Conservation (phyloP, 2,888 invertebrate genomes). For the Diploptera punctata region DNA sequence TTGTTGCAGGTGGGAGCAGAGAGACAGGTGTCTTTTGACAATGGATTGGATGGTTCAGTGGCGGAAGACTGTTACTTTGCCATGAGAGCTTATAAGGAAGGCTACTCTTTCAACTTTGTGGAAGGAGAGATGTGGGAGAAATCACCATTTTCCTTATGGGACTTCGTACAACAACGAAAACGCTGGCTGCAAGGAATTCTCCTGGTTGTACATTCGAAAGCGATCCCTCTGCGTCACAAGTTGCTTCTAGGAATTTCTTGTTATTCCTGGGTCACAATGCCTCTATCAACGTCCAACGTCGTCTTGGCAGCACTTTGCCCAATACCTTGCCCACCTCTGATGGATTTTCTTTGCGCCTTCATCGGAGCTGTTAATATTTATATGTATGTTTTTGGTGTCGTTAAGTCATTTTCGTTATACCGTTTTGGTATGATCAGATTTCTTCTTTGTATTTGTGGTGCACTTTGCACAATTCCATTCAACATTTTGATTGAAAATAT, state of each 20-base stretch:
- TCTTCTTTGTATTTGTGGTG: conserved; percentile 81
- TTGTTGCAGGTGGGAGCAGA: conserved; percentile 83
- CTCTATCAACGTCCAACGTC: conserved; percentile 89
- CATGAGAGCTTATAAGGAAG: conserved; percentile 91
- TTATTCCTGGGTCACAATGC: conserved; percentile 96
- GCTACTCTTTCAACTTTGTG: conserved; percentile 92
- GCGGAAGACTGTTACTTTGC: conserved; percentile 98
- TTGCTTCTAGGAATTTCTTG: conserved; percentile 85
- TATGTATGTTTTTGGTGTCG: conserved; percentile 98
- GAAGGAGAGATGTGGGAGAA: conserved; percentile 99
- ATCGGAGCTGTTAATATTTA: conserved; percentile 94
- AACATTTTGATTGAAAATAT: conserved; percentile 94
- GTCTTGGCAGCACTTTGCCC: conserved; percentile 85
- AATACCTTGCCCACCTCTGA: conserved; percentile 80
- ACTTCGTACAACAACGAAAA: conserved; percentile 95
- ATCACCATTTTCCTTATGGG: conserved; percentile 93
- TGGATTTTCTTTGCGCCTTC: conserved; percentile 89
- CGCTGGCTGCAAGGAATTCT: conserved; percentile 95
- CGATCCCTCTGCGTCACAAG: conserved; percentile 81
- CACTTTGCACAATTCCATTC: conserved; percentile 89
- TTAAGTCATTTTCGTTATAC: conserved; percentile 92
- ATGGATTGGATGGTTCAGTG: conserved; percentile 96
- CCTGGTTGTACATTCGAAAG: conserved; percentile 85
- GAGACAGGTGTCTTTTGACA: conserved; percentile 91
- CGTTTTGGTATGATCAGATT: conserved; percentile 84